Percentiles rank a stretch among this genome's conserved stretches.
Conservation (phyloP, 2,113 vertebrate species). For the Sapayoa aenigma region DNA sequence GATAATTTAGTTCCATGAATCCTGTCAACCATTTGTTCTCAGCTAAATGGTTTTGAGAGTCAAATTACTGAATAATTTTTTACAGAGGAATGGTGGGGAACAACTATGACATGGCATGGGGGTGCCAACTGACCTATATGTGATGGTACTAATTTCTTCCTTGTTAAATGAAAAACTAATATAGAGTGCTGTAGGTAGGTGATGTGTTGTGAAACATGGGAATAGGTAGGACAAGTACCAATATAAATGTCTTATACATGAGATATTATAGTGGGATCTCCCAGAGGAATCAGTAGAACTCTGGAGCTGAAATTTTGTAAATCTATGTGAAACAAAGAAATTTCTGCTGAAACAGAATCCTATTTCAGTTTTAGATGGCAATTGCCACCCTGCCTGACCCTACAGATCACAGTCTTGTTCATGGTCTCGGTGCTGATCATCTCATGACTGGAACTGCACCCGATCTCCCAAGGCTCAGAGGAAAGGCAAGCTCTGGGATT, state of each 20-base stretch:
- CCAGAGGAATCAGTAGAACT: neutral
- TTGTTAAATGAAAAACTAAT: neutral
- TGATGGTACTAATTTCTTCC: neutral
- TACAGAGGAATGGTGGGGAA: neutral
- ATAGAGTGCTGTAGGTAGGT: neutral
- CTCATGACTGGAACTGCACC: accelerated
- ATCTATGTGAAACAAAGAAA: neutral
- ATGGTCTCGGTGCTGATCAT: accelerated
- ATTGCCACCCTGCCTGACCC: neutral
- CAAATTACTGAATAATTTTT: neutral
- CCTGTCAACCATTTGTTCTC: neutral
- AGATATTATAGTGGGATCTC: neutral
- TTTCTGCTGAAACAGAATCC: neutral
- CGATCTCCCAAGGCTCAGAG: neutral
- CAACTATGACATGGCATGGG: neutral
- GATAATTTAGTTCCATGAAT: neutral
- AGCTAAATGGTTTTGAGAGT: neutral
- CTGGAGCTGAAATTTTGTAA: neutral
- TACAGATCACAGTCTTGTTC: neutral
- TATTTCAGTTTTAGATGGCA: neutral
- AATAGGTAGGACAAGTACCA: neutral
- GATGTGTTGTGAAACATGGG: neutral
- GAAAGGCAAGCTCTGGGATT: neutral
- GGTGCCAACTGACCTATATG: neutral
- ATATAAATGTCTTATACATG: neutral